Conservation (phyloP, 2,888 invertebrate species). For the Drosophila mettleri region DNA sequence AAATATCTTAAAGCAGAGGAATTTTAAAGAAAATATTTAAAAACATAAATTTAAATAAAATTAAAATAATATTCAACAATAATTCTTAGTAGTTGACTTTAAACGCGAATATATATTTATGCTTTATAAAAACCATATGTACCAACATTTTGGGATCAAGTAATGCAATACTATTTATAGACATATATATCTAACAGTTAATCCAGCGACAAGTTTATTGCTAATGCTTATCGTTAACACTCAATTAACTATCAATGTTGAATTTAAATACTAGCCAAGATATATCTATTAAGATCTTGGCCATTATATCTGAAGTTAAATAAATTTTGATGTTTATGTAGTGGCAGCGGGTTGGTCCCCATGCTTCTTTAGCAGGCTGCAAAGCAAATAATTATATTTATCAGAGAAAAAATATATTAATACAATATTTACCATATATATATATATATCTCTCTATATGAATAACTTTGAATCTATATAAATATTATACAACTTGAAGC, state of each 20-base stretch:
- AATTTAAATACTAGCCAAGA: constrained; percentile 33
- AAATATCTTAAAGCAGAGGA: background rate
- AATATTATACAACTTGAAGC: constrained; percentile 6
- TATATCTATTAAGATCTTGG: constrained; percentile 15
- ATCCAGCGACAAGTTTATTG: constrained; percentile 10
- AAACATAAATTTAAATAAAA: background rate
- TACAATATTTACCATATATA: constrained; percentile 11
- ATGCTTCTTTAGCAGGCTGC: constrained; percentile 31
- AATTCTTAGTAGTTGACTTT: constrained; percentile 6
- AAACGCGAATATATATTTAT: background rate
- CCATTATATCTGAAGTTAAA: constrained; percentile 1
- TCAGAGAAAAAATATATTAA: constrained; percentile 7
- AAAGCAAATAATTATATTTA: constrained; percentile 28
- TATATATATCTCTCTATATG: background rate
- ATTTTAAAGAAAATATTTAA: constrained; percentile 3
- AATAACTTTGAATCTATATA: constrained; percentile 15
- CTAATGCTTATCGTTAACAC: constrained; percentile 46
- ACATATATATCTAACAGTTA: constrained; percentile 14
- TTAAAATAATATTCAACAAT: background rate
- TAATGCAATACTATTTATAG: constrained; percentile 11
- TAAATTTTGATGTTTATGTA: constrained; percentile 13
- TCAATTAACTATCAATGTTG: constrained; percentile 39
- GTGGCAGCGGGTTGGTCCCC: constrained; percentile 54
- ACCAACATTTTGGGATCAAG: constrained; percentile 25
- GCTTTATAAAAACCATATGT: background rate